phyloP scores from a whole-genome alignment of 2,797 vertebrate genomes.

The Microchirus variegatus region DNA sequence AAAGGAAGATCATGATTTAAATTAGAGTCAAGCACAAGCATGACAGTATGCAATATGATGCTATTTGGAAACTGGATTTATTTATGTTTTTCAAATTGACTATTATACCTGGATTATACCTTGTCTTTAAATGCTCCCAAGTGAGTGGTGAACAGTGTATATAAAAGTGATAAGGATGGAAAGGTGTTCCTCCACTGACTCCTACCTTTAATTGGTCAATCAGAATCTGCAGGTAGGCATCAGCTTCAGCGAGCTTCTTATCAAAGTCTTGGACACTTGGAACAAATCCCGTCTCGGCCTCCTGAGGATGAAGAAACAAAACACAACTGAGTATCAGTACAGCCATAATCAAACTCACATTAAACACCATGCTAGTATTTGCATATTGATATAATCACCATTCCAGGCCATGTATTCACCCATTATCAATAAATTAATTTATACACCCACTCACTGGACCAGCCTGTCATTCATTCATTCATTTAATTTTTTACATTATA shows the following conservation, averaged over 20 bases:
- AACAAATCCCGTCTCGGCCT: conserved; percentile 94
- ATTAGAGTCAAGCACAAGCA: too few species aligned
- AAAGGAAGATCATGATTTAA: background rate
- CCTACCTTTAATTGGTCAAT: conserved; percentile 97
- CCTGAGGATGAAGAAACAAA: conserved; percentile 78
- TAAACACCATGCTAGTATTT: conserved; percentile 23
- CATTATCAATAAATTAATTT: background rate
- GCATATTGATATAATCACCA: conserved; percentile 22
- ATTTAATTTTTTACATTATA: too few species aligned
- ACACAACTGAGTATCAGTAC: conserved; percentile 27
- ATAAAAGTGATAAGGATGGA: background rate
- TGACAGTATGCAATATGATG: too few species aligned
- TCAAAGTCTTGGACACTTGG: conserved; percentile 98
- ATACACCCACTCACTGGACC: conserved; percentile 24
- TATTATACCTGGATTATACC: background rate
- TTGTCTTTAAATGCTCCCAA: background rate
- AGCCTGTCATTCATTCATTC: too few species aligned
- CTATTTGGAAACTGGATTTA: background rate
- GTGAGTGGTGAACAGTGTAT: background rate
- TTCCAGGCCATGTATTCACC: conserved; percentile 2
- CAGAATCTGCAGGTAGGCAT: conserved; percentile 97
- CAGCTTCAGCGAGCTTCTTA: conserved; percentile 97
- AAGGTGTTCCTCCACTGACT: background rate
- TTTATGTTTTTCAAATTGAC: background rate
- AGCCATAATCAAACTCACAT: background rate